Base-by-base conservation (phyloP, 64 coral and sea anemone genomes). In the Stichodactyla mertensii region DNA sequence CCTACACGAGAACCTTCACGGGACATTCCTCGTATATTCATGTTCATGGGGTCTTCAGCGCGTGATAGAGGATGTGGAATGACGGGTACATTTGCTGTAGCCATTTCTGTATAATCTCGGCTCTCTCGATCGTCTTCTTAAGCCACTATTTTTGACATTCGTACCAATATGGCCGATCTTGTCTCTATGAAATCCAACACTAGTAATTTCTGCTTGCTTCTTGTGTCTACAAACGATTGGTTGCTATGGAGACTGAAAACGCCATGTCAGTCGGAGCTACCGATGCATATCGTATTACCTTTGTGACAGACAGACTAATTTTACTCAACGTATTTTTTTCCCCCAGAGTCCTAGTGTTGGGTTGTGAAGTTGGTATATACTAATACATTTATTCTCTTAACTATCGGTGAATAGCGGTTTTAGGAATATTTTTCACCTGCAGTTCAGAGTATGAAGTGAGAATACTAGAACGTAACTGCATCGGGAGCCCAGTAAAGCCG, bases 21-120 rank as follows among this genome's bases (percentile, higher is more conserved):
- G 11, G 94, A 97, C 12, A 90, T 24, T 55, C 94, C 85, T 61
- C 94, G 88, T 16, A 97, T 85, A 51, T 95, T 95, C 31, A 95
- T 57, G 80, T 86, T 91, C 51, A 88, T 89, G 0, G 89, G 89
- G 11, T 89, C 88, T 26, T 90, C 94, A 81, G 89, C 86, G 59
- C 94, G 80, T 16, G 94, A 93, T 22, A 87, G 16, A 5, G 94
- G 88, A 52, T 93, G 91, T 14, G 83, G 94, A 64, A 97, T 93
- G 12, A 88, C 91, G 77, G 94, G 94, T 0, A 97, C 67, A 53
- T 97, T 97, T 28, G 91, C 88, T 57, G 94, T 97, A 22, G 94
- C 94, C 94, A 87, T 92, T 64, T 67, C 78, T 6, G 7, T 18
- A 15, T 23, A 8, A 16, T 53, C 20, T 74, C 5, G 24, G 20